Percentiles rank a stretch among this genome's conserved stretches.
Conservation (phyloP, 2,113 vertebrate genomes). For the Gila orcuttii region DNA sequence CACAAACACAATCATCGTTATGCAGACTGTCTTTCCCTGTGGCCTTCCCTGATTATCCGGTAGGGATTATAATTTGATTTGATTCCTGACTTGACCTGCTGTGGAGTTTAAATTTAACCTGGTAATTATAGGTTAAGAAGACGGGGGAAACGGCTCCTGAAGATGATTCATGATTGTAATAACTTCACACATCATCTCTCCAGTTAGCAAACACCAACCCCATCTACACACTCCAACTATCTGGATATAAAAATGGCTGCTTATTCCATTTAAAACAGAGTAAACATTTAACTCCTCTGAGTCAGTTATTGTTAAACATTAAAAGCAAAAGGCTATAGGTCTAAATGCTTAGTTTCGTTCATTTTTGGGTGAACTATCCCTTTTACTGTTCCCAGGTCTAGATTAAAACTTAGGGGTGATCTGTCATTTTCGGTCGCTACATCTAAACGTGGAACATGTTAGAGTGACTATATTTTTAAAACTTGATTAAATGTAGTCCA, state of each 20-base stretch:
- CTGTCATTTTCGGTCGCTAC: too few relatives aligned
- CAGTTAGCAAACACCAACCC: not conserved
- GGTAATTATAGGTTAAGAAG: constrained; percentile 5
- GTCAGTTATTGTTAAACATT: not conserved
- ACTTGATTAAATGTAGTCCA: too few relatives aligned
- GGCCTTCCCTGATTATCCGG: constrained; percentile 27
- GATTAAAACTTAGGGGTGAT: too few relatives aligned
- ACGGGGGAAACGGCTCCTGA: not conserved
- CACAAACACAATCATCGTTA: constrained; percentile 15
- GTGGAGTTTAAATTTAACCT: constrained; percentile 28
- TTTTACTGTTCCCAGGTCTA: too few relatives aligned
- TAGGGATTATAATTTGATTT: constrained; percentile 25
- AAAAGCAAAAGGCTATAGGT: not conserved
- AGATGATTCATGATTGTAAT: constrained; percentile 28
- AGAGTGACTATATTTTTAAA: too few relatives aligned
- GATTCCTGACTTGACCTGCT: constrained; percentile 20
- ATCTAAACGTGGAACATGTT: too few relatives aligned
- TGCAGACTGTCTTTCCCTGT: not conserved
- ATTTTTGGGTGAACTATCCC: too few relatives aligned
- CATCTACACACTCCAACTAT: not conserved
- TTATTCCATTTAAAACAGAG: not conserved
- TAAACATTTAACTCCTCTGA: not conserved
- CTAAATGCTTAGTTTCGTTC: not conserved
- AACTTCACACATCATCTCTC: constrained; percentile 9
- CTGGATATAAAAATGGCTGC: not conserved